A percentile compares a stretch with the other conserved stretches of the same genome.
Evolutionary conservation across 2,113 vertebrate species (phyloP).

Genomic region (Myrmophylax atrothorax): DNA sequence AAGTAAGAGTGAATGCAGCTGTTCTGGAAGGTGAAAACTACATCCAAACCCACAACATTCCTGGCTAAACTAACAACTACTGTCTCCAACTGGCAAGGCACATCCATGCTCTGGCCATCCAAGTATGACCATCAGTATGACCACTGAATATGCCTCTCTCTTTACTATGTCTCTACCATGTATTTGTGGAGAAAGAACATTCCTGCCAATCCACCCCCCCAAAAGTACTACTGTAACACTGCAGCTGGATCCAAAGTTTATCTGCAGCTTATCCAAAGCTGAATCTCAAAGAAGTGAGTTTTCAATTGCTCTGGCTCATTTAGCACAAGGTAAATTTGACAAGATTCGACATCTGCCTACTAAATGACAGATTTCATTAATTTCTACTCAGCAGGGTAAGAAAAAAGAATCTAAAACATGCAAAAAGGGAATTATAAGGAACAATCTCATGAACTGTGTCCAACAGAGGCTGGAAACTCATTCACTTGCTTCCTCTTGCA

Average conservation of each 20-base stretch:
- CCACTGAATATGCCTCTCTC: not conserved
- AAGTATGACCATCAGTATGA: not conserved
- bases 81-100: not conserved
- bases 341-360: not conserved
- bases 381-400: not conserved
- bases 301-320: not conserved
- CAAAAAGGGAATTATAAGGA: not conserved
- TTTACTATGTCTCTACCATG: not conserved
- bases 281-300: not conserved
- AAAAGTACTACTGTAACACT: not conserved
- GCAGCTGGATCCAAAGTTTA: not conserved
- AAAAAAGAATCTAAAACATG: not conserved
- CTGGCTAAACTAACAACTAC: not conserved
- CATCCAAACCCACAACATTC: not conserved
- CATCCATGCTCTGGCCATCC: not conserved
- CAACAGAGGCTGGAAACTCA: not conserved
- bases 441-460: not conserved
- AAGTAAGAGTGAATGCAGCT: constrained; percentile 20
- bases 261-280: not conserved
- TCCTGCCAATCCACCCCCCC: not conserved
- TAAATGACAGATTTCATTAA: not conserved
- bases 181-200: not conserved
- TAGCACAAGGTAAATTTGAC: not conserved
- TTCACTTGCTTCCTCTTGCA: not conserved
- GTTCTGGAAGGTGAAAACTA: not conserved